phyloP scores from a whole-genome alignment of 2,797 vertebrate genomes.

The Eulemur rubriventer region DNA sequence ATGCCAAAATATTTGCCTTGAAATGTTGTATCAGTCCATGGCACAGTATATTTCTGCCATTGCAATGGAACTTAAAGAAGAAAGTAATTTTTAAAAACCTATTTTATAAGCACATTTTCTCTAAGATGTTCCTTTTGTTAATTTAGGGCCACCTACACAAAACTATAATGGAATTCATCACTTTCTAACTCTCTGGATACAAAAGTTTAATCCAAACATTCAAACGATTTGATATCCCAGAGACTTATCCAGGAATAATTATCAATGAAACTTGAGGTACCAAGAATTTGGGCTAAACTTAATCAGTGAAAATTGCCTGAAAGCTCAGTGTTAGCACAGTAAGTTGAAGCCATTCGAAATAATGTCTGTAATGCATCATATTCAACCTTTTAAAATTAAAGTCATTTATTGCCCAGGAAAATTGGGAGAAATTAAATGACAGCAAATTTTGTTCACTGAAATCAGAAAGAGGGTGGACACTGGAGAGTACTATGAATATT shows the following conservation, averaged over 20 bases:
- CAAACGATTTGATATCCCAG: background rate
- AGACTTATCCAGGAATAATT: background rate
- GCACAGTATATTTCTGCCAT: background rate
- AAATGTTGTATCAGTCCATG: background rate
- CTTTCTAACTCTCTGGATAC: background rate
- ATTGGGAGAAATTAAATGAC: background rate
- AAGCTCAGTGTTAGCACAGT: background rate
- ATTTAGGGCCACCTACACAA: background rate
- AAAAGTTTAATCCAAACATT: constrained; percentile 6
- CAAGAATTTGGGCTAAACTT: background rate
- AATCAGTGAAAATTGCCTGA: background rate
- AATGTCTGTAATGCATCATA: background rate
- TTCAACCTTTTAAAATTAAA: constrained; percentile 10
- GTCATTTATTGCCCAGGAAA: background rate
- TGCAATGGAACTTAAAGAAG: background rate
- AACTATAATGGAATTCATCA: background rate
- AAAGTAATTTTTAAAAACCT: background rate
- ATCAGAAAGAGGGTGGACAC: background rate
- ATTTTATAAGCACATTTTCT: background rate
- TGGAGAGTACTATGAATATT: background rate
- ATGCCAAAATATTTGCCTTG: background rate
- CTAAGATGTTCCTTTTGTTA: background rate
- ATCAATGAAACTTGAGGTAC: background rate
- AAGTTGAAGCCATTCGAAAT: background rate
- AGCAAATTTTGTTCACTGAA: background rate